Percentiles rank a stretch among this genome's conserved stretches.
Evolutionary conservation across 2,113 vertebrate genomes (phyloP).

Genomic region (Vombatus ursinus): DNA sequence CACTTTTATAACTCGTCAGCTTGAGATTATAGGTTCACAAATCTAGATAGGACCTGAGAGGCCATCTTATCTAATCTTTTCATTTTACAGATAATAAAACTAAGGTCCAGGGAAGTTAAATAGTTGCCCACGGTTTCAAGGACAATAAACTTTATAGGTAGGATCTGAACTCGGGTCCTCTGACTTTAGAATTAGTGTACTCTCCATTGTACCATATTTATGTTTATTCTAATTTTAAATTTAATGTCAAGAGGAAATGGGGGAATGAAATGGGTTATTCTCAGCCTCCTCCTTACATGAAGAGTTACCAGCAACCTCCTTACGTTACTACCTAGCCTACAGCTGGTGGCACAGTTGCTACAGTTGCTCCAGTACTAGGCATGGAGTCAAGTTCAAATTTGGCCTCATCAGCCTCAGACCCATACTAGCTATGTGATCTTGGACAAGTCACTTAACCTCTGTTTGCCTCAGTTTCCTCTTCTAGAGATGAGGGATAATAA

Average conservation of each 20-base stretch:
- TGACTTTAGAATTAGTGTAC: not conserved
- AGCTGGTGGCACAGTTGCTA: too few relatives aligned
- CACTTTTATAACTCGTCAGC: not conserved
- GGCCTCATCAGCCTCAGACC: not conserved
- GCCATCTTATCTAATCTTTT: not conserved
- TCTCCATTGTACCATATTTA: not conserved
- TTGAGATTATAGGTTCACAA: not conserved
- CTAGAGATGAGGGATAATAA: not conserved
- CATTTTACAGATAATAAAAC: not conserved
- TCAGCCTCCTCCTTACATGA: not conserved
- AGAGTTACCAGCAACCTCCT: not conserved
- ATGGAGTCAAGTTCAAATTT: not conserved
- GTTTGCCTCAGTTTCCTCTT: not conserved
- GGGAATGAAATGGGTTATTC: not conserved
- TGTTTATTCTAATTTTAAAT: not conserved
- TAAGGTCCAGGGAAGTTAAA: not conserved
- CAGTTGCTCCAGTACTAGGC: too few relatives aligned
- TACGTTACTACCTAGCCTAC: too few relatives aligned
- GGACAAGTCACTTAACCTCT: too few relatives aligned
- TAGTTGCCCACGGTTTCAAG: too few relatives aligned
- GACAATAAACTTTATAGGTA: not conserved
- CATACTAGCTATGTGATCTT: not conserved
- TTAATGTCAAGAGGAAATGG: not conserved
- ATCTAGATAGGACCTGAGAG: not conserved
- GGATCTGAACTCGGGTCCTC: not conserved